These are phyloP conservation scores for Hipparchia semele DNA, from an alignment of 2,888 invertebrate genomes.

Conservation along the genomic window DNA sequence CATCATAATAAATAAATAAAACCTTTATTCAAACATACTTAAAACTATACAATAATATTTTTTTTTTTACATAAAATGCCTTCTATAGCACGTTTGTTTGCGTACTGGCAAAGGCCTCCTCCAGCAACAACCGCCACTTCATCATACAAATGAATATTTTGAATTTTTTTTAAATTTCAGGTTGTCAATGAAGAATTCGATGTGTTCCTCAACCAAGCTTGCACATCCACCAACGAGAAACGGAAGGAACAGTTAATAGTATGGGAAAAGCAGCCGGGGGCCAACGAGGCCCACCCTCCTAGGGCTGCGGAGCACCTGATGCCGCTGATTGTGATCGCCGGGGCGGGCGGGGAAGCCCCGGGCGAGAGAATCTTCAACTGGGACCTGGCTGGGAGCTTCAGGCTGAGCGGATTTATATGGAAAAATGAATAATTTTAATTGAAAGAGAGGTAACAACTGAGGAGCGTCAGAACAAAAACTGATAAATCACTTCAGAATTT, in stretches of 20 bases:
- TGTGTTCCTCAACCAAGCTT: conserved; percentile 64
- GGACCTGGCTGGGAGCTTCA: conserved; percentile 68
- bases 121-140: too few relatives aligned
- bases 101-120: too few relatives aligned
- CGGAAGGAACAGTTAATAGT: conserved; percentile 55
- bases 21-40: too few relatives aligned
- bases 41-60: too few relatives aligned
- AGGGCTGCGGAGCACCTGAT: conserved; percentile 73
- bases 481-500: too few relatives aligned
- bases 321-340: conserved; percentile 71
- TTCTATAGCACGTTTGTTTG: too few relatives aligned
- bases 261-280: conserved; percentile 67
- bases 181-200: conserved; percentile 73
- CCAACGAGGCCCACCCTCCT: conserved; percentile 68
- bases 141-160: too few relatives aligned
- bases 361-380: conserved; percentile 72
- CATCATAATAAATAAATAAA: too few relatives aligned
- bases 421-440: conserved; percentile 52
- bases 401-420: conserved; percentile 74
- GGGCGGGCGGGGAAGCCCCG: conserved; percentile 64
- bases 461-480: too few relatives aligned
- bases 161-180: too few relatives aligned
- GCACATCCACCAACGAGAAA: conserved; percentile 59
- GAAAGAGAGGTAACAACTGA: too few relatives aligned
- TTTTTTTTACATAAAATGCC: too few relatives aligned